These are phyloP conservation scores for Lycia hirtaria DNA, from an alignment of 2,888 invertebrate species.

Conservation along the genomic window DNA sequence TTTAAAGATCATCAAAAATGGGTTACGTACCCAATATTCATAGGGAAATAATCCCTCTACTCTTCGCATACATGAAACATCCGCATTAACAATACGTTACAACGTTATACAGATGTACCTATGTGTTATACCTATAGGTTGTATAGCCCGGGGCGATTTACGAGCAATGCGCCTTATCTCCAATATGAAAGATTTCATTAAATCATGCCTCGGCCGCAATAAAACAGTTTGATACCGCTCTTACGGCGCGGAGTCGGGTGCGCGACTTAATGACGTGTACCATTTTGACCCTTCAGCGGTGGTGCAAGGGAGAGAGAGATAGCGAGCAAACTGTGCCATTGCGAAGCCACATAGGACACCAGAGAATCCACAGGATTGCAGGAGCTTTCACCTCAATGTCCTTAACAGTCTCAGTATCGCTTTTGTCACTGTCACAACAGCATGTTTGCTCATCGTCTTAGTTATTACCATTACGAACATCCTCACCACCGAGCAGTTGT, in stretches of 20 bases:
- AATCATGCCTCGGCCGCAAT: conserved; percentile 78
- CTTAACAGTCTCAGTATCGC: too few relatives aligned
- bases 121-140: conserved; percentile 36
- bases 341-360: too few relatives aligned
- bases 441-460: too few relatives aligned
- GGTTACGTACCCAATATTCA: neutral
- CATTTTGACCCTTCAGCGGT: conserved; percentile 59
- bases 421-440: too few relatives aligned
- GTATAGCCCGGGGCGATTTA: conserved; percentile 74
- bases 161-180: conserved; percentile 70
- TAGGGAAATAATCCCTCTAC: too few relatives aligned
- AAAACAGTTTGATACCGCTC: conserved; percentile 84
- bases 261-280: conserved; percentile 79
- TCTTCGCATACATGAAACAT: neutral
- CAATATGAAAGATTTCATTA: conserved; percentile 84
- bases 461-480: too few relatives aligned
- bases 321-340: conserved; percentile 20
- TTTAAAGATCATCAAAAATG: too few relatives aligned
- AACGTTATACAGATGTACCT: too few relatives aligned
- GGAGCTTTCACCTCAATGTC: too few relatives aligned
- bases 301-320: conserved; percentile 41
- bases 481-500: too few relatives aligned
- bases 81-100: neutral
- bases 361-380: too few relatives aligned
- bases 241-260: conserved; percentile 74